Conservation (phyloP, 92 coral and sea anemone species). For the Chrysogorgia sp. region DNA sequence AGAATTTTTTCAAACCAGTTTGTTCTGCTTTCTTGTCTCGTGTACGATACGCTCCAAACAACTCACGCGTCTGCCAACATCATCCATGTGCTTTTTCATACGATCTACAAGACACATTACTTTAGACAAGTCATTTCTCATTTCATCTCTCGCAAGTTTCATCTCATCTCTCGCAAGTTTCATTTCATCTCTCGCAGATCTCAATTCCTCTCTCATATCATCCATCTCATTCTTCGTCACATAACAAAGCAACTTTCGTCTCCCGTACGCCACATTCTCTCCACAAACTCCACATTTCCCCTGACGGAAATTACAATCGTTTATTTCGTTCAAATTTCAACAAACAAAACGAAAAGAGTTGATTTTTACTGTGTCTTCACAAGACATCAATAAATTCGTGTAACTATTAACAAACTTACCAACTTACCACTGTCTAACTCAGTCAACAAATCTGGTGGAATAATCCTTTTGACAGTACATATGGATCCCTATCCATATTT, state of each 20-base stretch:
- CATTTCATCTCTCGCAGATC: background rate
- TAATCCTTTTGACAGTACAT: too few species aligned
- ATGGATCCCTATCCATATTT: too few species aligned
- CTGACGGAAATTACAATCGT: background rate
- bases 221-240: background rate
- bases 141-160: background rate
- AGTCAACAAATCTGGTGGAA: too few species aligned
- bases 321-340: too few species aligned
- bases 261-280: background rate
- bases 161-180: background rate
- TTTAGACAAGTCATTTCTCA: background rate
- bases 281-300: constrained; percentile 7
- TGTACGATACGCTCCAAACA: too few species aligned
- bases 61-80: background rate
- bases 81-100: background rate
- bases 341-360: too few species aligned
- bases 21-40: too few species aligned
- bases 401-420: too few species aligned
- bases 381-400: too few species aligned
- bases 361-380: too few species aligned
- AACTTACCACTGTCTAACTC: too few species aligned
- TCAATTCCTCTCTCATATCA: background rate
- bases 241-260: background rate
- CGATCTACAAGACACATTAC: background rate
- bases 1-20: too few species aligned